phyloP scores from a whole-genome alignment of 2,113 vertebrate species.

The Sapayoa aenigma region DNA sequence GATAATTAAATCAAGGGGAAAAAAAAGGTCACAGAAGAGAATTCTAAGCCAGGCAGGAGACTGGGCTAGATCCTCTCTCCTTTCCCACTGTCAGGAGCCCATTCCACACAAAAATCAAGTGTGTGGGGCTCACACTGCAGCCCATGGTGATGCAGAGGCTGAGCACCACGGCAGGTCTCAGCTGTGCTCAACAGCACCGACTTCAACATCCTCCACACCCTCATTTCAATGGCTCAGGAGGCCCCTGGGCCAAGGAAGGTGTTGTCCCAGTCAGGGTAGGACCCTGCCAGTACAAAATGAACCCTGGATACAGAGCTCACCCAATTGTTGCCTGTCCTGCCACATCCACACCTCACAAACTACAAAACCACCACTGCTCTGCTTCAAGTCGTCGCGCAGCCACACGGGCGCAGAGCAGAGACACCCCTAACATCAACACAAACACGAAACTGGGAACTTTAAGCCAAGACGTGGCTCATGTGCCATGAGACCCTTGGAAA shows the following conservation, averaged over 20 bases:
- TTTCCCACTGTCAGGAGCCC: background rate
- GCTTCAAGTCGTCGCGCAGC: fast-evolving
- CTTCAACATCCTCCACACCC: background rate
- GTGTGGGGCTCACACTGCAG: background rate
- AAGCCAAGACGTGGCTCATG: background rate
- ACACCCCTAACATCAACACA: background rate
- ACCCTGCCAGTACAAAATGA: background rate
- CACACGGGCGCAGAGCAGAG: background rate
- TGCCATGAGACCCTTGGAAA: conserved; percentile 3
- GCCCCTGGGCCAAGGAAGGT: background rate
- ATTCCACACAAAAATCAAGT: background rate
- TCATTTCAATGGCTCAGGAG: background rate
- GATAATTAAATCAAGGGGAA: background rate
- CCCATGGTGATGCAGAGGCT: background rate
- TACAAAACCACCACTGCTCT: background rate
- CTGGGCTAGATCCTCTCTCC: background rate
- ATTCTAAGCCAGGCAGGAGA: background rate
- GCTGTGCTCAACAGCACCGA: background rate
- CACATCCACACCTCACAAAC: no score
- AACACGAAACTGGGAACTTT: background rate
- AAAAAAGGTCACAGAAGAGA: background rate
- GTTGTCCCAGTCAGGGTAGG: background rate
- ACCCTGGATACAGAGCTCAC: background rate
- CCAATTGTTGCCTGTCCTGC: background rate
- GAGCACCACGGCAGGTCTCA: background rate